Evolutionary conservation across 2,888 invertebrate species (phyloP).

Genomic region (Theretra japonica): DNA sequence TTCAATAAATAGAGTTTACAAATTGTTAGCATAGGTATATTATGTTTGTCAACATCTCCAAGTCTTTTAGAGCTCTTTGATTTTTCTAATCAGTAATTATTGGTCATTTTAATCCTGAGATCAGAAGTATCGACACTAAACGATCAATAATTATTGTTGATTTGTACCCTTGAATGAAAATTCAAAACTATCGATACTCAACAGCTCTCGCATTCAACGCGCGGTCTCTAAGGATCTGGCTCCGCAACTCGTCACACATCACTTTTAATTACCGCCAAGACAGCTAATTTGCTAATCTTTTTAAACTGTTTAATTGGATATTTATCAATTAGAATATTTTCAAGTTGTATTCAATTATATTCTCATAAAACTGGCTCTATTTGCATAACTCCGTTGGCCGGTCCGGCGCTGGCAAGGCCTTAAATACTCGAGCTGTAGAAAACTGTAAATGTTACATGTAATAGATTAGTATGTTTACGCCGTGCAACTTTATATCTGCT

Average conservation of each 20-base stretch:
- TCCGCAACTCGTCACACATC: not conserved
- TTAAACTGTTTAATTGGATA: not conserved
- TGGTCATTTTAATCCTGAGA: too few relatives aligned
- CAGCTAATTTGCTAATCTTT: not conserved
- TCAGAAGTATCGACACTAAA: too few relatives aligned
- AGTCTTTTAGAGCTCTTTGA: too few relatives aligned
- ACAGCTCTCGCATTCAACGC: not conserved
- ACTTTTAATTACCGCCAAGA: not conserved
- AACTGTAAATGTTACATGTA: constrained; percentile 2
- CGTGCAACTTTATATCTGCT: not conserved
- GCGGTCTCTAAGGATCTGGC: not conserved
- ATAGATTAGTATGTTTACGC: not conserved
- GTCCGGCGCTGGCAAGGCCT: not conserved
- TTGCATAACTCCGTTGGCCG: not conserved
- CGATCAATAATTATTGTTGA: too few relatives aligned
- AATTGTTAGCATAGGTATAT: too few relatives aligned
- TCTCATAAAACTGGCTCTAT: not conserved
- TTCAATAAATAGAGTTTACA: too few relatives aligned
- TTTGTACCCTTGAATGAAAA: too few relatives aligned
- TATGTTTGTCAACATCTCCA: too few relatives aligned
- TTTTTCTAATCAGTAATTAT: too few relatives aligned
- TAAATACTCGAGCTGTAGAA: not conserved
- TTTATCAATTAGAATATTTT: not conserved
- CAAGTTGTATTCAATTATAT: not conserved
- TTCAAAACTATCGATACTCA: too few relatives aligned